Evolutionary conservation across 2,113 vertebrate genomes (phyloP).

Genomic region (Panthera uncia): DNA sequence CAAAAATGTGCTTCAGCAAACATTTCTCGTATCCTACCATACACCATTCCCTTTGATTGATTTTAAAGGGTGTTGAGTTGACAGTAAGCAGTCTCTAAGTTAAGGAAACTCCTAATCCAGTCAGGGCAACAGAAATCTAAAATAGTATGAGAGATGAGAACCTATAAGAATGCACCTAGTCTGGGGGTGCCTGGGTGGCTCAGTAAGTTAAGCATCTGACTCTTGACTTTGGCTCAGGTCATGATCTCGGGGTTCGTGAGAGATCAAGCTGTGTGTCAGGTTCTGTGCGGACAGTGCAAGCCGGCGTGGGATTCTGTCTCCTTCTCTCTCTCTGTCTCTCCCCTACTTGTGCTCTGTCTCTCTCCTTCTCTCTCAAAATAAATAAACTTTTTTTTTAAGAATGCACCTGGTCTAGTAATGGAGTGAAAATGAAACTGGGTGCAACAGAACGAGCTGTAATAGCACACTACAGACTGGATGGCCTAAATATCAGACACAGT

Average conservation of each 20-base stretch:
- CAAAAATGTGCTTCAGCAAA: background rate
- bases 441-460: background rate
- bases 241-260: too few species aligned
- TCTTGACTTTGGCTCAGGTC: too few species aligned
- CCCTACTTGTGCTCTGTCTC: too few species aligned
- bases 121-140: background rate
- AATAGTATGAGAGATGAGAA: background rate
- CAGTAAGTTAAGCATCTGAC: too few species aligned
- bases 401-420: background rate
- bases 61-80: background rate
- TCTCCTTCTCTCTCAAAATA: too few species aligned
- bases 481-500: background rate
- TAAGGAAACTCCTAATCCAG: background rate
- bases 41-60: background rate
- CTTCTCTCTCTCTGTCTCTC: too few species aligned
- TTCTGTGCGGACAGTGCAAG: too few species aligned
- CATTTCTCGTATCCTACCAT: background rate
- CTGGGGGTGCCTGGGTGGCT: too few species aligned
- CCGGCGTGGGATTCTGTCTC: too few species aligned
- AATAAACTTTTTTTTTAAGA: too few species aligned
- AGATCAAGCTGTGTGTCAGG: too few species aligned
- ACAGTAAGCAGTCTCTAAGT: background rate
- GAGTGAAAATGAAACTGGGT: background rate
- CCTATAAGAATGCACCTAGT: background rate
- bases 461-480: background rate